phyloP scores from a whole-genome alignment of 2,113 vertebrate genomes.

The Oostethus manadensis region DNA sequence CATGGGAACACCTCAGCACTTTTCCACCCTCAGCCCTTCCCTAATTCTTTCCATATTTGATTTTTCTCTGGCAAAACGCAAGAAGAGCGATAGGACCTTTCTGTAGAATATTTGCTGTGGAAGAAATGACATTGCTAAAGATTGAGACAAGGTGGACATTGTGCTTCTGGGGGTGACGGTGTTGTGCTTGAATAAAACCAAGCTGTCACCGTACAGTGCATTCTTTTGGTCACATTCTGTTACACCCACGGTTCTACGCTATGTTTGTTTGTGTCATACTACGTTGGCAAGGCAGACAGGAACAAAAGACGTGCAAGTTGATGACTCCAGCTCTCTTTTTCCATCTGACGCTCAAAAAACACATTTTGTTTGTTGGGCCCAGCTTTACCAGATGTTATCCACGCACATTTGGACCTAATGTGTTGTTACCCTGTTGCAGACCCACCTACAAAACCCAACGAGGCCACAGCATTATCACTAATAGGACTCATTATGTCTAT shows the following conservation, averaged over 20 bases:
- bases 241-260: neutral
- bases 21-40: constrained; percentile 11
- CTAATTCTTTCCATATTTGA: constrained; percentile 18
- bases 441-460: neutral
- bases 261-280: neutral
- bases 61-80: constrained; percentile 11
- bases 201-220: constrained; percentile 5
- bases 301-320: constrained; percentile 4
- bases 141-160: constrained; percentile 9
- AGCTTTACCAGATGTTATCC: constrained; percentile 19
- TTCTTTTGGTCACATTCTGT: constrained; percentile 8
- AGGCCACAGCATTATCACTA: neutral
- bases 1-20: constrained; percentile 11
- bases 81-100: constrained; percentile 3
- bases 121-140: constrained; percentile 14
- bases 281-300: neutral
- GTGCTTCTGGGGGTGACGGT: constrained; percentile 13
- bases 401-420: constrained; percentile 23
- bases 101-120: neutral
- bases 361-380: neutral
- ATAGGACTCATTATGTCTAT: constrained; percentile 18
- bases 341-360: constrained; percentile 6
- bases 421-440: constrained; percentile 9
- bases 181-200: constrained; percentile 12
- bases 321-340: constrained; percentile 19